Evolutionary conservation across 2,888 invertebrate genomes (phyloP).

Genomic region (Dynastes grantii): DNA sequence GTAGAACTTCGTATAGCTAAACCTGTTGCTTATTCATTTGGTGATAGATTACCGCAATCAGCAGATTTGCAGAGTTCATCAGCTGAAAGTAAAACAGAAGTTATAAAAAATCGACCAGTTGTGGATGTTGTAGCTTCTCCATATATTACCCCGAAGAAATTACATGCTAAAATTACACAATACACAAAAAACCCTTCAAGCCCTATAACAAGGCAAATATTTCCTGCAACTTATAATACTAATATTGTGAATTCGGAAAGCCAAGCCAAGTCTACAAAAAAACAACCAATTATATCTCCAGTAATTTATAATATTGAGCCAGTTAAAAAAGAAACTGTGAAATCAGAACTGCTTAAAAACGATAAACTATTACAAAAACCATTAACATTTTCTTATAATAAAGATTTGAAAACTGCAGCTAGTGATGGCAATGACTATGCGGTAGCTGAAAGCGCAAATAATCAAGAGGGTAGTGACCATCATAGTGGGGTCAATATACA

Average conservation of each 20-base stretch:
- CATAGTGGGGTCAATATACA: neutral
- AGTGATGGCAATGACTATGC: conserved; percentile 45
- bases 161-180: neutral
- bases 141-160: neutral
- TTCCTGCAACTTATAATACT: too few species aligned
- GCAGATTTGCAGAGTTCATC: conserved; percentile 20
- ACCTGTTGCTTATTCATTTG: conserved; percentile 50
- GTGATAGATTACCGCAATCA: conserved; percentile 30
- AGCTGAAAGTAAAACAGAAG: conserved; percentile 11
- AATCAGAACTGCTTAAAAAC: neutral
- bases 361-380: conserved; percentile 63
- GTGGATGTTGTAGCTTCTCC: neutral
- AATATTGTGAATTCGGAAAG: too few species aligned
- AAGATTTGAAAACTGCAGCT: conserved; percentile 53
- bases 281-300: neutral
- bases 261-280: neutral
- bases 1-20: conserved; percentile 42
- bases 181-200: neutral
- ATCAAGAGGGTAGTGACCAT: conserved; percentile 45
- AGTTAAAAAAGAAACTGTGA: neutral
- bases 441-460: conserved; percentile 22
- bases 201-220: neutral
- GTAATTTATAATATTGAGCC: neutral
- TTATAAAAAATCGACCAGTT: conserved; percentile 11
- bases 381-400: conserved; percentile 63